These are phyloP conservation scores for Sorex fumeus DNA, from an alignment of 2,113 vertebrate species.

Conservation along the genomic window DNA sequence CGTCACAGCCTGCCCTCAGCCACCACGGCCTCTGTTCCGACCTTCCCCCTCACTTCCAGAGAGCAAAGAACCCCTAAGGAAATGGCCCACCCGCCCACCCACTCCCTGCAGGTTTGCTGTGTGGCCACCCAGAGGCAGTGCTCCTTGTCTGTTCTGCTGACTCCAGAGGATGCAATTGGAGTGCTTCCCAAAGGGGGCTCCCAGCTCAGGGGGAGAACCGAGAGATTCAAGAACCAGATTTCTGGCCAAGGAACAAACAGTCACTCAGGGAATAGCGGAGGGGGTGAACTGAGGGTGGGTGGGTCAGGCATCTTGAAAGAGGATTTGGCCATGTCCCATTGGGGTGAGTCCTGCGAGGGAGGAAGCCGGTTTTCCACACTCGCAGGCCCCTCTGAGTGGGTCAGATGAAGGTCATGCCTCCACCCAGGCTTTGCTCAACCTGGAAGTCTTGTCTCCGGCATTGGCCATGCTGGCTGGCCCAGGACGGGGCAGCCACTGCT, in stretches of 20 bases:
- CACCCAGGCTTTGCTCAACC: background rate
- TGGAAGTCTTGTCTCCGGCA: background rate
- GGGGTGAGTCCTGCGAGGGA: background rate
- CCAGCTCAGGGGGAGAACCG: background rate
- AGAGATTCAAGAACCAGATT: slow-evolving; percentile 39
- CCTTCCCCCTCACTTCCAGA: background rate
- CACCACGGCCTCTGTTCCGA: background rate
- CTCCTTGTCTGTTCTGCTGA: slow-evolving; percentile 35
- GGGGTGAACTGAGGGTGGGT: background rate
- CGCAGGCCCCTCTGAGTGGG: background rate
- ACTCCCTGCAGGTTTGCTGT: background rate
- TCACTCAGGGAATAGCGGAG: slow-evolving; percentile 37
- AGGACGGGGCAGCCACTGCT: background rate
- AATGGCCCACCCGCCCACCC: background rate
- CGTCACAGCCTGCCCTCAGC: background rate
- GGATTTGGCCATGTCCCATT: background rate
- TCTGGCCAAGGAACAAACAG: slow-evolving; percentile 58
- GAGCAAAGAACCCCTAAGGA: background rate
- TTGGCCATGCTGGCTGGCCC: background rate
- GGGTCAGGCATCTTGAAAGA: background rate
- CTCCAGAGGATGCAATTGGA: background rate
- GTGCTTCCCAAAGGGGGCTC: slow-evolving; percentile 31
- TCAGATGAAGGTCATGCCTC: background rate
- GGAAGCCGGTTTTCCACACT: background rate
- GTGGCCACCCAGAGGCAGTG: background rate